Evolutionary conservation across 1,140 invertebrate genomes (phyloP).

Genomic region (Subanguina moxae): DNA sequence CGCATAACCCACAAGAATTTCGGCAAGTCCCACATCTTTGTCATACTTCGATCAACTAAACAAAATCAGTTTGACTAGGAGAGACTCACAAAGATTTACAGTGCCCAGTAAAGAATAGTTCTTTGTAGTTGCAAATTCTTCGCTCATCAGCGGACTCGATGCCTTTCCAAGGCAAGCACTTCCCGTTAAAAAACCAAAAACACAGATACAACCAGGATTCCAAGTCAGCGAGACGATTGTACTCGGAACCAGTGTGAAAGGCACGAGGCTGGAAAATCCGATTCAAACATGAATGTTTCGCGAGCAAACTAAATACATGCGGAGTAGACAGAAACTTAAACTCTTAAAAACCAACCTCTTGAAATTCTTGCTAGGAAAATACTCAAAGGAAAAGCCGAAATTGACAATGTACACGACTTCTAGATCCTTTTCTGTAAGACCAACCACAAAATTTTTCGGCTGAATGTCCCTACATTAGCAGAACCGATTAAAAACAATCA

Average conservation of each 20-base stretch:
- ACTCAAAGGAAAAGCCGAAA: not conserved
- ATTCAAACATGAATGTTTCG: not conserved
- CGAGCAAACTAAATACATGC: not conserved
- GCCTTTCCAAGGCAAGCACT: not conserved
- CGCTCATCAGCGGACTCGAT: not conserved
- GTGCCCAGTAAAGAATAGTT: not conserved
- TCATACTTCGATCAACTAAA: not conserved
- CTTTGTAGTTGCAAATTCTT: not conserved
- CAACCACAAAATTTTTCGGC: constrained; percentile 6
- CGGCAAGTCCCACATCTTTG: not conserved
- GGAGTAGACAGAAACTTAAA: not conserved
- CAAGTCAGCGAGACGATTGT: not conserved
- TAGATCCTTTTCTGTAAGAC: not conserved
- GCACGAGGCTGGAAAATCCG: not conserved
- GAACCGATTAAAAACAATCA: too few relatives aligned
- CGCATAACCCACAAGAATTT: constrained; percentile 3
- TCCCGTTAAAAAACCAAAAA: not conserved
- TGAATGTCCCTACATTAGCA: not conserved
- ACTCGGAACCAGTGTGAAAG: constrained; percentile 4
- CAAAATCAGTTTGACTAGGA: not conserved
- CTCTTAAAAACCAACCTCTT: not conserved
- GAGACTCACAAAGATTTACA: not conserved
- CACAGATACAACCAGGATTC: constrained; percentile 1
- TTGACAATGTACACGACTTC: not conserved
- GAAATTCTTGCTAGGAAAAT: not conserved